Base-by-base conservation (phyloP, 1,140 invertebrate species). In the Caenorhabditis tropicalis region DNA sequence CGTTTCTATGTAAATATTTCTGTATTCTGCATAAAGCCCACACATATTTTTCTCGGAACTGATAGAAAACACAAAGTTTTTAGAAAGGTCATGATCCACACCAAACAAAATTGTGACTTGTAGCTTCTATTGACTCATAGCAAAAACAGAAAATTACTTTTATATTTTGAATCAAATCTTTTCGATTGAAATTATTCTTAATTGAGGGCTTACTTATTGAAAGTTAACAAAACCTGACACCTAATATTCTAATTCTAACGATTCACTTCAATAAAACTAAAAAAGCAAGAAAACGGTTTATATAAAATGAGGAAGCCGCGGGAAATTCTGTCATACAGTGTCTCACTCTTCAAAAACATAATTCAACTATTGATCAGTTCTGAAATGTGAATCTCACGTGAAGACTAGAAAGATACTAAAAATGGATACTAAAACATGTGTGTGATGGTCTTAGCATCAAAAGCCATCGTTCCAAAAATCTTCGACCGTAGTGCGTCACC, bases 341-440 rank as follows among this genome's bases (percentile, higher is more conserved):
- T n/a, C n/a, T n/a, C n/a, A n/a, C n/a, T n/a, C n/a, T 24, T 1
- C 2, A 56, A 56, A 27, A 29, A 56, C 24, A 27, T 4, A 27
- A 56, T 27, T 10, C 24, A 12, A 24, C 24, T 56, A 21, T 27
- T 56, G 24, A 56, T 56, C 24, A n/a, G 21, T 56, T 56, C 53
- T n/a, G 21, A 56, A 56, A 56, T 56, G 53, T 74, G 36, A 74
- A 46, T 74, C n/a, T 27, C 65, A 74, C 65, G 65, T 74, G 65
- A 74, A 43, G n/a, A 24, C 21, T 15, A 46, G 6, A 65, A 36
- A 2, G 58, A 19, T 6, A 65, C 58, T 65, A 65, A 21, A 65
- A 65, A 36, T 9, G 7, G 33, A 16, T 36, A 65, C 58, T 65
- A 36, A 74, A 74, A 74, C 36, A 15, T 10, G 24, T 43, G 33